Conservation (phyloP, 2,113 vertebrate genomes). For the Crotalus helleri region DNA sequence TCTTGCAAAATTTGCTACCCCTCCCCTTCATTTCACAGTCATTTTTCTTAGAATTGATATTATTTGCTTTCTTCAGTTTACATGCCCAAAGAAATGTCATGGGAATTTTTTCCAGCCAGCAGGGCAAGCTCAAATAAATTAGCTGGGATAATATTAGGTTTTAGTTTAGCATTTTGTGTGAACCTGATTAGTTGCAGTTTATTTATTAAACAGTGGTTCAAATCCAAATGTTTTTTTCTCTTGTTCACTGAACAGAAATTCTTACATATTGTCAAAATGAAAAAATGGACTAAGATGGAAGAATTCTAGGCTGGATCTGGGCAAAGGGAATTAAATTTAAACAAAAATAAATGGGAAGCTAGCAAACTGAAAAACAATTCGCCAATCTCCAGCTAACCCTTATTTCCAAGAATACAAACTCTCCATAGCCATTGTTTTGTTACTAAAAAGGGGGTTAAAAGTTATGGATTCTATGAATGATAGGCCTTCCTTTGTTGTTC, state of each 20-base stretch:
- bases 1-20: not conserved
- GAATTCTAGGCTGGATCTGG: not conserved
- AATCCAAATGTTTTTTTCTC: not conserved
- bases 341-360: not conserved
- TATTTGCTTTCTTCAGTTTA: not conserved
- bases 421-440: not conserved
- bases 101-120: not conserved
- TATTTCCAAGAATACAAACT: not conserved
- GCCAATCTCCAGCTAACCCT: not conserved
- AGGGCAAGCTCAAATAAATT: not conserved
- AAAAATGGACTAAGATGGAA: not conserved
- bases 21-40: not conserved
- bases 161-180: not conserved
- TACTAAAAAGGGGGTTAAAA: not conserved
- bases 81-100: not conserved
- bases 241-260: not conserved
- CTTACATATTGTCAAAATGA: not conserved
- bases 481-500: not conserved
- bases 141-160: not conserved
- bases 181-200: not conserved
- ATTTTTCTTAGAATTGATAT: not conserved
- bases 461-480: not conserved
- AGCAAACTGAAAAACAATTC: not conserved
- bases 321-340: not conserved
- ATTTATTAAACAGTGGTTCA: not conserved